Evolutionary conservation across 2,888 invertebrate genomes (phyloP), one percentile per base, ranked within the genome.

Genomic region (Agapostemon virescens): DNA sequence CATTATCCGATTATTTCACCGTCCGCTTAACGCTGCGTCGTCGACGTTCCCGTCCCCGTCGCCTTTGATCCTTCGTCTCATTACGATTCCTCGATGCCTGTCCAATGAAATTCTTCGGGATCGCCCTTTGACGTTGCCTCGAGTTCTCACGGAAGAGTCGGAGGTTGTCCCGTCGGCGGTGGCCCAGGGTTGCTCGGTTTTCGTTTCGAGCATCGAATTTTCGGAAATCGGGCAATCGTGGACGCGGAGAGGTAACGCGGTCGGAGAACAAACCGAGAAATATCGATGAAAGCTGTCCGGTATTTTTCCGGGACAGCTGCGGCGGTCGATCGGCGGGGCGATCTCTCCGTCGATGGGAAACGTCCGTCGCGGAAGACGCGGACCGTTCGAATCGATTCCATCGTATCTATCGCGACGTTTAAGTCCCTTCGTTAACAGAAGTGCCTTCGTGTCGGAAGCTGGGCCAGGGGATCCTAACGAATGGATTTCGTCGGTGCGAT

Each of bases 391-490:
- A 63, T 76, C 71, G 77, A 77, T 76, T 68, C 61, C 52, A 36
- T 40, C 52, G 40, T 71, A 67, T 76, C 79, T 70, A 69, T 76
- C 79, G 36, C 58, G 30, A 52, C 69, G 80, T 69, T 70, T 80
- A 75, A 80, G 73, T 75, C 77, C 61, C 77, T 81, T 75, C 75
- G 83, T 84, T 84, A 83, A 77, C 70, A 36, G 58, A 75, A 70
- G 73, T 77, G 80, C 42, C 73, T 77, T 70, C 72, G 30, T 64
- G 80, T 74, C 80, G 42, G 33, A 11, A 15, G 6, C n/a, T 49
- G 30, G 67, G 67, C 63, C 23, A 55, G 26, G 55, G 55, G 26
- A 73, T 55, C 68, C 73, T 61, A 71, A 77, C 73, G 75, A 74
- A 66, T 52, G 33, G 64, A 81, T 70, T 75, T 77, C 81, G 77